A percentile compares a stretch with the other conserved stretches of the same genome.
These are phyloP conservation scores for Hypselothyrea guttata DNA, from an alignment of 2,888 invertebrate species.

Conservation along the genomic window DNA sequence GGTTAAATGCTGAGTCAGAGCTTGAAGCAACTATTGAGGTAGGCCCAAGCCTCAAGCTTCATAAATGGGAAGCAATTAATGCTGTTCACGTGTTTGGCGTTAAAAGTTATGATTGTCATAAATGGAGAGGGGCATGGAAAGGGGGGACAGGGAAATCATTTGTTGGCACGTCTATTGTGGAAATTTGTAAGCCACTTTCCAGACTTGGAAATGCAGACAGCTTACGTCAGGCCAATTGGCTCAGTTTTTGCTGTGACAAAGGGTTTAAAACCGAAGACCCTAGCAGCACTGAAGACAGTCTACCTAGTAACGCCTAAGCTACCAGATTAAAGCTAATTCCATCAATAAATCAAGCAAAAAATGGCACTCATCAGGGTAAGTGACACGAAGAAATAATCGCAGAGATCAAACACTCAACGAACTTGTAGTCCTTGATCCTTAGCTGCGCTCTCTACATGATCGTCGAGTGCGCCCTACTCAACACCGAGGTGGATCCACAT, in stretches of 20 bases:
- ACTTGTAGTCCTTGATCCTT: slow-evolving; percentile 35
- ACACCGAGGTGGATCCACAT: slow-evolving; percentile 74
- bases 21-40: slow-evolving; percentile 37
- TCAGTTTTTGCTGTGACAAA: slow-evolving; percentile 42
- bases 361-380: slow-evolving; percentile 64
- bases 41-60: slow-evolving; percentile 31
- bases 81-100: slow-evolving; percentile 55
- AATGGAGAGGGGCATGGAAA: background rate
- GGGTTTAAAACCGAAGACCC: slow-evolving; percentile 57
- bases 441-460: slow-evolving; percentile 50
- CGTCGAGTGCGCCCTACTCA: slow-evolving; percentile 52
- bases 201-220: slow-evolving; percentile 11
- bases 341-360: slow-evolving; percentile 6
- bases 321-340: slow-evolving; percentile 10
- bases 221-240: slow-evolving; percentile 49
- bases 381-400: background rate
- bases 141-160: slow-evolving; percentile 6
- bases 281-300: slow-evolving; percentile 49
- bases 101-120: slow-evolving; percentile 52
- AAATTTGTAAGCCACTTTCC: slow-evolving; percentile 41
- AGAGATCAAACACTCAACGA: background rate
- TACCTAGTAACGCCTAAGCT: slow-evolving; percentile 41
- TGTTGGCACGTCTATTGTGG: slow-evolving; percentile 74
- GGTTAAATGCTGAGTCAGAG: slow-evolving; percentile 19
- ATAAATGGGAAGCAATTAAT: slow-evolving; percentile 42